Percentiles rank a stretch among this genome's conserved stretches.
These are phyloP conservation scores for Coracopsis vasa DNA, from an alignment of 2,113 vertebrate species.

Conservation along the genomic window DNA sequence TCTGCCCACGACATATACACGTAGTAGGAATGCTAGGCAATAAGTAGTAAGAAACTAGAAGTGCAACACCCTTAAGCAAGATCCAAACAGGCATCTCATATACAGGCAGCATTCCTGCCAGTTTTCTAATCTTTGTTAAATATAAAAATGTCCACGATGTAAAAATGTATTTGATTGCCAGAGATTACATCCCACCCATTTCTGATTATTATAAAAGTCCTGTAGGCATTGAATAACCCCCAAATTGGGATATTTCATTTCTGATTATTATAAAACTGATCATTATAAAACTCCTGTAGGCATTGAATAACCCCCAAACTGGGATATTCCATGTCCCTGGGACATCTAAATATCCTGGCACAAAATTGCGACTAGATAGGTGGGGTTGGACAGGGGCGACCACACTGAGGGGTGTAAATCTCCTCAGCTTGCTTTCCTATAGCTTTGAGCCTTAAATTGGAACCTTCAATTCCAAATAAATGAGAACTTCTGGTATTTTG, in stretches of 20 bases:
- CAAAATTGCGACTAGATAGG: background rate
- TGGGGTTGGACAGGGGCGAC: rapidly evolving
- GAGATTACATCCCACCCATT: background rate
- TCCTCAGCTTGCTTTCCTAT: background rate
- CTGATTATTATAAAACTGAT: background rate
- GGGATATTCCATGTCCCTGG: rapidly evolving
- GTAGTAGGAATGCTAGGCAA: background rate
- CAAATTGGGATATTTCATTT: background rate
- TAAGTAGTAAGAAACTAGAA: background rate
- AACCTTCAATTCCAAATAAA: background rate
- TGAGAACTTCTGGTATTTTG: background rate
- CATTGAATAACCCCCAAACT: background rate
- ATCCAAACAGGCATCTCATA: background rate
- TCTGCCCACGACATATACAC: background rate
- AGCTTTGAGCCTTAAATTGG: background rate
- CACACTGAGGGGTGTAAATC: background rate
- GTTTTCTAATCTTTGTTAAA: background rate
- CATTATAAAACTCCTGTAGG: background rate
- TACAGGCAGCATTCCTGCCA: background rate
- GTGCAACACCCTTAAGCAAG: background rate
- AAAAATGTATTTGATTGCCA: background rate
- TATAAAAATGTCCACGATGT: background rate
- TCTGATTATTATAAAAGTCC: background rate
- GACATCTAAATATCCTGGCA: background rate
- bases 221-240: background rate